Conservation (phyloP, 2,888 invertebrate genomes). For the Phania funesta region DNA sequence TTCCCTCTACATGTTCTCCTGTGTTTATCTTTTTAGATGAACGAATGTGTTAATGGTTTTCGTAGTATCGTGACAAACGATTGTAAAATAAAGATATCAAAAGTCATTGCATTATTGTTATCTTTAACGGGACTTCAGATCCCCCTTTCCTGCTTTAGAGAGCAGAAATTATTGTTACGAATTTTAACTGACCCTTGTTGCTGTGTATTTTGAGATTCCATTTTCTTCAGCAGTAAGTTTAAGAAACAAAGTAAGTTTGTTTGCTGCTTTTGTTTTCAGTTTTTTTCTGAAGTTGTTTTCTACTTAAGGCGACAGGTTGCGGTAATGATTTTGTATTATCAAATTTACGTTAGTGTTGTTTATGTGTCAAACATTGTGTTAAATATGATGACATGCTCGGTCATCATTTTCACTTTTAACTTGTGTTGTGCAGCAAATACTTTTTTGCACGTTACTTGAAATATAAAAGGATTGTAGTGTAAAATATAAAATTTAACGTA, state of each 20-base stretch:
- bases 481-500: constrained; percentile 38
- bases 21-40: constrained; percentile 5
- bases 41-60: constrained; percentile 21
- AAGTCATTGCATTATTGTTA: constrained; percentile 69
- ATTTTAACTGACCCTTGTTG: constrained; percentile 56
- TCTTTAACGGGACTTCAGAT: constrained; percentile 62
- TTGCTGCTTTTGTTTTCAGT: background rate
- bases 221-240: background rate
- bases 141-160: constrained; percentile 7
- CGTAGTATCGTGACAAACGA: constrained; percentile 56
- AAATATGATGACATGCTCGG: constrained; percentile 67
- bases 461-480: background rate
- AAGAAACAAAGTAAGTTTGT: background rate
- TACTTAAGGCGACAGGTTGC: constrained; percentile 51
- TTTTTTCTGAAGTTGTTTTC: constrained; percentile 13
- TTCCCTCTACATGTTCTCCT: background rate
- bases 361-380: constrained; percentile 65
- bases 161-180: constrained; percentile 19
- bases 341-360: constrained; percentile 64
- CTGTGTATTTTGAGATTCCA: constrained; percentile 9
- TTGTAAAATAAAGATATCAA: constrained; percentile 67
- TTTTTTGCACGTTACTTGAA: constrained; percentile 29
- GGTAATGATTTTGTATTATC: constrained; percentile 59
- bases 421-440: constrained; percentile 44
- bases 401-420: constrained; percentile 64